These are phyloP conservation scores for Hylia prasina DNA, from an alignment of 2,113 vertebrate species.

Conservation along the genomic window DNA sequence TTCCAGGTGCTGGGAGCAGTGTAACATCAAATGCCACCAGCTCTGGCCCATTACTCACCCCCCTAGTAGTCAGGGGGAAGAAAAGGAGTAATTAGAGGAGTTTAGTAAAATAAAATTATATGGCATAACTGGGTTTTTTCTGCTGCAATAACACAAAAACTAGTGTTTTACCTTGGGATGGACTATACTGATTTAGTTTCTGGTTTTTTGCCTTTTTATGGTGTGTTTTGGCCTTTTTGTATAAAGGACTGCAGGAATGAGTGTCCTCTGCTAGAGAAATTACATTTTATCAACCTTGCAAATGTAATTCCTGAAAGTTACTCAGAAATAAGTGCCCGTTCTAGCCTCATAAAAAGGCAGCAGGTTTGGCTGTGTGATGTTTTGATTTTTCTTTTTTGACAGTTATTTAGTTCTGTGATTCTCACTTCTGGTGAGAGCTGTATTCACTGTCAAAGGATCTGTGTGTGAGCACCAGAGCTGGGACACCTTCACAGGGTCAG, in stretches of 20 bases:
- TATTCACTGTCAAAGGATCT: neutral
- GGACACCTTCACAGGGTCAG: neutral
- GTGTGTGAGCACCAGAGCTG: neutral
- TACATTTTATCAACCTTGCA: neutral
- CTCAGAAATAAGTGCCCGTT: neutral
- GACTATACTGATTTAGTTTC: slow-evolving; percentile 21
- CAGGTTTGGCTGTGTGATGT: neutral
- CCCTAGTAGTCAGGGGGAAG: slow-evolving; percentile 42
- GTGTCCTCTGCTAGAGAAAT: neutral
- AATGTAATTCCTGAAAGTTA: neutral
- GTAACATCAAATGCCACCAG: slow-evolving; percentile 49
- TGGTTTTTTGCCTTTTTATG: neutral
- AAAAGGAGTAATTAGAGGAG: slow-evolving; percentile 48
- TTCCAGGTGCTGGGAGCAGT: slow-evolving; percentile 3
- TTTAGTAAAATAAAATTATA: slow-evolving; percentile 40
- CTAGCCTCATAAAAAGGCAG: neutral
- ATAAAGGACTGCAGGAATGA: neutral
- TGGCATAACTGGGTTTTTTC: slow-evolving; percentile 22
- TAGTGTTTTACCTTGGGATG: neutral
- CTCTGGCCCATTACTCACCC: slow-evolving; percentile 62
- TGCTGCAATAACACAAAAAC: slow-evolving; percentile 30
- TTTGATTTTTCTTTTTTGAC: neutral
- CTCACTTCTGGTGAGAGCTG: neutral
- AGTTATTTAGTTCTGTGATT: neutral
- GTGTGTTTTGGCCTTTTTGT: neutral